These are phyloP conservation scores for Trogon surrucura DNA, from an alignment of 2,113 vertebrate genomes.

Conservation along the genomic window DNA sequence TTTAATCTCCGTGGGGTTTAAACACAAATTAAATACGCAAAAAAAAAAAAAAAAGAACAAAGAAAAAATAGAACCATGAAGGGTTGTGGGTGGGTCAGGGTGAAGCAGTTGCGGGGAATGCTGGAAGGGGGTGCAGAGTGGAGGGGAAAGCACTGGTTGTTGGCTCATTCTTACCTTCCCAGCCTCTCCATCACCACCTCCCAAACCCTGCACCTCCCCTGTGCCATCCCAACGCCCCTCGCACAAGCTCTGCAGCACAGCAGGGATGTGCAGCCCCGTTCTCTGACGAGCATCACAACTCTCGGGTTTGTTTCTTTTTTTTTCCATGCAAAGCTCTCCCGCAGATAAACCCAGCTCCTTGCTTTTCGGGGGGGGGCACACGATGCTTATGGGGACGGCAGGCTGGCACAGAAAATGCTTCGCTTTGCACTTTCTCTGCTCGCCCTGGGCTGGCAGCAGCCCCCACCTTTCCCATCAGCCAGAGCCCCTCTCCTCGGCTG, in stretches of 20 bases:
- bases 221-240: background rate
- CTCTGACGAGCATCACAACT: rapidly evolving
- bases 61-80: background rate
- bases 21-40: conserved; percentile 40
- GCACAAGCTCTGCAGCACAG: background rate
- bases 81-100: conserved; percentile 3
- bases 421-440: conserved; percentile 20
- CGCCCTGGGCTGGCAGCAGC: background rate
- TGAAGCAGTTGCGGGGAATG: background rate
- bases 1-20: conserved; percentile 47
- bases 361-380: background rate
- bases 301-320: background rate
- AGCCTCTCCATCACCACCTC: background rate
- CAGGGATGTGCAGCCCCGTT: background rate
- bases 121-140: conserved; percentile 1
- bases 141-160: background rate
- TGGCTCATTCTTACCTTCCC: conserved; percentile 9
- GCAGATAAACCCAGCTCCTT: background rate
- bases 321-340: background rate
- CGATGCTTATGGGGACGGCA: background rate
- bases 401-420: background rate
- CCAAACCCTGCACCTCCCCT: background rate
- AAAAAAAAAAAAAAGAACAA: background rate
- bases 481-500: background rate
- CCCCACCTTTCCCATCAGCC: background rate